Evolutionary conservation across 1,140 invertebrate species (phyloP), one percentile per base, ranked within the genome.

Genomic region (Neotoxoptera formosana): DNA sequence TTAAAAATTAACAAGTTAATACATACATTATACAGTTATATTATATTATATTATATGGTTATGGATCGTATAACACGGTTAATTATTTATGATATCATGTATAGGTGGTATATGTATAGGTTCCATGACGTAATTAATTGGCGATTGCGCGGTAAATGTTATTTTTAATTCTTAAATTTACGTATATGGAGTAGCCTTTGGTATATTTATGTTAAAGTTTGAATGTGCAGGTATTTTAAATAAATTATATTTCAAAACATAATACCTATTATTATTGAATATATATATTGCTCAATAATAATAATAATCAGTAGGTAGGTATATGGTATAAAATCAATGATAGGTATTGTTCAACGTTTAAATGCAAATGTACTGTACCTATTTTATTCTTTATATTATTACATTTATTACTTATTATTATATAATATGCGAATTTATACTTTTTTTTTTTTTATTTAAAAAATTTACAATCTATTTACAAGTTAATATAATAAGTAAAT

Each of bases 1-100:
- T 90, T 4, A 90, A 90, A 90, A 90, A 90, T 60, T 7, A 45
- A 90, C 88, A 90, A 90, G 51, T 60, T n/a, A 90, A 90, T 90
- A 90, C 36, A 25, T 41, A 41, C 41, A 41, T 4, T 41, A 25
- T 36, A 14, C 6, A 41, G 20, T 41, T 41, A 53, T 53, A 53
- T 53, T 7, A 23, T 53, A 53, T 17, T 14, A 14, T n/a, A 36
- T 36, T 34, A 83, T 41, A 36, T 83, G 34, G 34, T 41, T 84
- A 41, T 41, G 36, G 34, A 36, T 84, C 81, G 23, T 84, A 84
- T 41, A 84, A 84, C 81, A 84, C 81, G 36, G 36, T 84, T 84
- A 36, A 84, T 45, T 41, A 84, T 84, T 84, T 41, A 41, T 41
- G 34, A 41, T 25, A 84, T 41, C 23, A 7, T 36, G 36, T 83